phyloP scores from a whole-genome alignment of 1,140 invertebrate genomes.

The Heliconius hermathena region DNA sequence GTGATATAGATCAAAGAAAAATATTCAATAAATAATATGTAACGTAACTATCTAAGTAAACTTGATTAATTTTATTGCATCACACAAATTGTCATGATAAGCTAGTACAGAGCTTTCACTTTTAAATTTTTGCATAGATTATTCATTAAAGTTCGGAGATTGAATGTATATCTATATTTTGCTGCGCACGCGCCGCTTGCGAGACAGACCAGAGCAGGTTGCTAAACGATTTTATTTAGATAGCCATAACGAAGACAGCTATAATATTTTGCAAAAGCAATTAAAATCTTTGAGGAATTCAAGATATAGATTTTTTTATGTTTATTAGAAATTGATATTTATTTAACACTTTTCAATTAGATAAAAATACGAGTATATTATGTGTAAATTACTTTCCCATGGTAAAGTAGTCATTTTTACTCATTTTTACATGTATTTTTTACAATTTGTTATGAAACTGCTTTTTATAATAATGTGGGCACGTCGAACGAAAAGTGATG shows the following conservation, averaged over 20 bases:
- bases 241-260: constrained; percentile 35
- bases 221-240: constrained; percentile 55
- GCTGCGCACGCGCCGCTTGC: constrained; percentile 33
- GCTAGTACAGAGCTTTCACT: constrained; percentile 15
- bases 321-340: constrained; percentile 3
- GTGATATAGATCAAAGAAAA: not conserved
- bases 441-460: too few relatives aligned
- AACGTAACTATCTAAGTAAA: not conserved
- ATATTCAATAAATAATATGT: not conserved
- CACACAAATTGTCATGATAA: constrained; percentile 9
- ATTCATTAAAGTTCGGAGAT: constrained; percentile 11
- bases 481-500: too few relatives aligned
- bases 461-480: too few relatives aligned
- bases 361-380: not conserved
- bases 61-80: not conserved
- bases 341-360: not conserved
- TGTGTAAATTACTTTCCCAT: not conserved
- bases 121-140: constrained; percentile 29
- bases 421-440: too few relatives aligned
- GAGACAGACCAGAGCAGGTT: constrained; percentile 51
- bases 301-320: not conserved
- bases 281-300: not conserved
- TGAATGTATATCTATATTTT: constrained; percentile 17
- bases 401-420: not conserved
- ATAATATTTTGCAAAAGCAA: not conserved